A percentile compares a stretch with the other conserved stretches of the same genome.
phyloP scores from a whole-genome alignment of 2,797 vertebrate species.

The Onychomys leucogaster region DNA sequence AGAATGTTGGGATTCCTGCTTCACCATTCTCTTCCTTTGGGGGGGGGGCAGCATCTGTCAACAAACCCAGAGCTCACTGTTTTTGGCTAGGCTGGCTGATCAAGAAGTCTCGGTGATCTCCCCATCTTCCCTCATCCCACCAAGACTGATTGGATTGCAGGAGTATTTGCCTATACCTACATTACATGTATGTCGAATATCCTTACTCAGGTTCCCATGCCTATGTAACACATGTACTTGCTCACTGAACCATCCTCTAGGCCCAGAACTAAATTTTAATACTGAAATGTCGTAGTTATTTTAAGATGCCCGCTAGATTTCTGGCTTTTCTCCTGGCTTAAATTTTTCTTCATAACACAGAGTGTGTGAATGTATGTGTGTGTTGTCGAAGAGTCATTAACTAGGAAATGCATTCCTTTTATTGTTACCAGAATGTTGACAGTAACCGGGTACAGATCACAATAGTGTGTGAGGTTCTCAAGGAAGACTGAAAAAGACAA shows the following conservation, averaged over 20 bases:
- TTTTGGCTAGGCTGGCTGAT: not conserved
- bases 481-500: not conserved
- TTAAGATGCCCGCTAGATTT: not conserved
- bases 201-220: too few species aligned
- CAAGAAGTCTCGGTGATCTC: not conserved
- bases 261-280: constrained; percentile 26
- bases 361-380: not conserved
- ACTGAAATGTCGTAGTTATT: not conserved
- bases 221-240: not conserved
- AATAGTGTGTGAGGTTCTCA: not conserved
- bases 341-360: not conserved
- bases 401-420: not conserved
- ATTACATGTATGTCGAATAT: not conserved
- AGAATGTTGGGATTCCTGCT: not conserved
- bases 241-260: not conserved
- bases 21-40: not conserved
- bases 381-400: not conserved
- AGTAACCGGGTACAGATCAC: not conserved
- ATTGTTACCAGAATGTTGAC: not conserved
- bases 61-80: not conserved
- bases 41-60: not conserved
- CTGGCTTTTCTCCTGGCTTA: not conserved
- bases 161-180: not conserved
- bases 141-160: not conserved
- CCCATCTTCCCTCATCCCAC: too few species aligned